Evolutionary conservation across 2,888 invertebrate genomes (phyloP).

Genomic region (Pyrochroa serraticornis): DNA sequence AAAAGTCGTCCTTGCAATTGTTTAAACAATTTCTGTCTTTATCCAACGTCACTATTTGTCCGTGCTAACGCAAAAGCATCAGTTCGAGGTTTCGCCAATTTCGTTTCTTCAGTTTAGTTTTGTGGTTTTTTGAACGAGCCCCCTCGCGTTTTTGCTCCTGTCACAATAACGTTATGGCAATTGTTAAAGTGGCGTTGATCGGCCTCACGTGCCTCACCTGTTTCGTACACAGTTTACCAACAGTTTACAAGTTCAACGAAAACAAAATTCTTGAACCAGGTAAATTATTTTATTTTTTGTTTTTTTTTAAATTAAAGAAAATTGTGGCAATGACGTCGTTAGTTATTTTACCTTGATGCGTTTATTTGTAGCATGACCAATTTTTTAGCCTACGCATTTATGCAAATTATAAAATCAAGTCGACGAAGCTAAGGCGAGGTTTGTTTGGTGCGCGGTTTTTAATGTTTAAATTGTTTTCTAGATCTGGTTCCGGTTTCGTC

Average conservation of each 20-base stretch:
- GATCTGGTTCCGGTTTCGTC: slow-evolving; percentile 71
- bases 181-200: slow-evolving; percentile 53
- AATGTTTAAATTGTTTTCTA: slow-evolving; percentile 39
- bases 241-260: slow-evolving; percentile 61
- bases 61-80: slow-evolving; percentile 1
- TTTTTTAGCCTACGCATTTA: not conserved
- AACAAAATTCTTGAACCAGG: slow-evolving; percentile 62
- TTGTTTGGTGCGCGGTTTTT: no score
- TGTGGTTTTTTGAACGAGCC: slow-evolving; percentile 1
- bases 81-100: no score
- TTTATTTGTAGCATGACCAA: not conserved
- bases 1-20: slow-evolving; percentile 25
- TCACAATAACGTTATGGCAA: no score
- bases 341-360: no score
- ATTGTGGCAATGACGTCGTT: not conserved
- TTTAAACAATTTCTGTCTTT: slow-evolving; percentile 19
- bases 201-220: slow-evolving; percentile 12
- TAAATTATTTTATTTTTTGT: slow-evolving; percentile 38
- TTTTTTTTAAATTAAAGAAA: slow-evolving; percentile 11
- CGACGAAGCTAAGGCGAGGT: no score
- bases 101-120: not conserved
- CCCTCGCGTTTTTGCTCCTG: no score
- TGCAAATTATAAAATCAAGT: slow-evolving; percentile 13
- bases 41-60: slow-evolving; percentile 4
- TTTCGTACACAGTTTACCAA: slow-evolving; percentile 47